Base-by-base conservation (phyloP, 2,888 invertebrate species). In the Asteroscopus sphinx region DNA sequence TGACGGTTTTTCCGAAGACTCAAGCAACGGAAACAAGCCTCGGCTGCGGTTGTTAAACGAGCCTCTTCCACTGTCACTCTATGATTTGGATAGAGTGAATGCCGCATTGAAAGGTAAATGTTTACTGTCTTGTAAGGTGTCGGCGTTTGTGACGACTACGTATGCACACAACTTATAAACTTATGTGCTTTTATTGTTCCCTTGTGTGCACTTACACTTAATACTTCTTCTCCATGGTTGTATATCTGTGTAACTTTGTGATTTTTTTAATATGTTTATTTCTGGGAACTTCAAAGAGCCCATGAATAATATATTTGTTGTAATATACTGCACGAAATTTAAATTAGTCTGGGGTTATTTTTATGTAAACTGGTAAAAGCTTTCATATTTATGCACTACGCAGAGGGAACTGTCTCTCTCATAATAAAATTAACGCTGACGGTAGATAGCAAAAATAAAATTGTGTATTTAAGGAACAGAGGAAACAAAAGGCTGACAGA, bases 61-160 rank as follows among this genome's bases (percentile, higher is more conserved):
- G 87, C 93, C 93, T 64, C 90, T 94, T 77, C 90, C 93, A 80
- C 85, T 93, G 86, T 91, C 93, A 72, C 90, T 93, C 78, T 93
- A 93, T 80, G 93, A 93, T 87, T 89, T 92, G 89, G 93, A 93
- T 82, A 90, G 93, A 91, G 92, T 94, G 76, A 93, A 92, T 86
- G 93, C 93, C 74, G 93, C 94, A 71, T 89, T 94, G 84, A 92
- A 91, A 92, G 93, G 94, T 94, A 93, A 93, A 92, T 91, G 82
- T 92, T 91, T 88, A 85, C 86, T 81, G 76, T 86, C 81, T 79
- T 84, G 80, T 82, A 85, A 85, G 82, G 81, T 86, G 87, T 83
- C 83, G 85, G 84, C 78, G 62, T 80, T 82, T 87, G 77, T 82
- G 82, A 77, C 64, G 70, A 56, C 63, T 65, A 51, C 56, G 54